These are phyloP conservation scores for Xenopus petersii DNA, from an alignment of 2,797 vertebrate genomes.

Conservation along the genomic window DNA sequence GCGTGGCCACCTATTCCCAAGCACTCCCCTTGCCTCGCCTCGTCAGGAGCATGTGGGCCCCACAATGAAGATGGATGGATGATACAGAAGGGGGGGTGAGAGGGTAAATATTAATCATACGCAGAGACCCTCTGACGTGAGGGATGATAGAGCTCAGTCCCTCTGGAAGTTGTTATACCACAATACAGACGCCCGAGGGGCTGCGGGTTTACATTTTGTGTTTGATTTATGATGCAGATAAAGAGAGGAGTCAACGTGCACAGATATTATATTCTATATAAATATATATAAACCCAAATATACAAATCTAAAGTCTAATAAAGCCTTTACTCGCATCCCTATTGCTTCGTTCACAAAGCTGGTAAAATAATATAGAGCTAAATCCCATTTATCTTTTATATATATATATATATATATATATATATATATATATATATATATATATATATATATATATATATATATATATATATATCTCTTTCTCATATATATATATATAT, in stretches of 20 bases:
- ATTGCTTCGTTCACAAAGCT: too few relatives aligned
- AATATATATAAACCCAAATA: background rate
- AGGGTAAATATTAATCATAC: conserved; percentile 65
- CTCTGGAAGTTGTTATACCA: conserved; percentile 64
- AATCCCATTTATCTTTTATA: too few relatives aligned
- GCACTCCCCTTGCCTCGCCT: conserved; percentile 38
- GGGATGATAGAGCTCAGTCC: conserved; percentile 59
- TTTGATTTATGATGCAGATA: conserved; percentile 53
- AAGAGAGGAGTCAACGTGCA: conserved; percentile 13
- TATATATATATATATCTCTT: too few relatives aligned
- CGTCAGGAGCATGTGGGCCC: conserved; percentile 48
- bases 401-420: too few relatives aligned
- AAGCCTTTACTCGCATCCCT: too few relatives aligned
- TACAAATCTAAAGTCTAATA: background rate
- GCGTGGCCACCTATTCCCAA: conserved; percentile 23
- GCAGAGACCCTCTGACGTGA: conserved; percentile 58
- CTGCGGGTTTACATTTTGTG: conserved; percentile 52
- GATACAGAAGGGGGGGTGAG: conserved; percentile 59
- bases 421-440: too few relatives aligned
- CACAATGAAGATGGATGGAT: conserved; percentile 61
- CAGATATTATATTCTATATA: too few relatives aligned
- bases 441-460: too few relatives aligned
- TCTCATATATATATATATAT: too few relatives aligned
- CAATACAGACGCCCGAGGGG: conserved; percentile 58
- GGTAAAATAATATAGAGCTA: conserved; percentile 2